Conservation (phyloP, 92 coral and sea anemone genomes). For the Zoanthus solanderi region DNA sequence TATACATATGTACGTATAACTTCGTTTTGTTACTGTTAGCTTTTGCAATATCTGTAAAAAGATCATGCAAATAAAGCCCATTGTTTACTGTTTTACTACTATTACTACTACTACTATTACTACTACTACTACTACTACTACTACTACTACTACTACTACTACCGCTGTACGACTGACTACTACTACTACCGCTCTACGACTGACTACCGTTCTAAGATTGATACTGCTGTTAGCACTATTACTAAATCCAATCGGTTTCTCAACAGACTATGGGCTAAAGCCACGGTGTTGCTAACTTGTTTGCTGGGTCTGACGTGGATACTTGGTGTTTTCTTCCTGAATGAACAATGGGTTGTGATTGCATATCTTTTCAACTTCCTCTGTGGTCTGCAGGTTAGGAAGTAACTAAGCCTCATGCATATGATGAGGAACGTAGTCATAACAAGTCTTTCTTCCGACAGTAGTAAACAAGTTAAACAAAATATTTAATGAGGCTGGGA, state of each 20-base stretch:
- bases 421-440: no score
- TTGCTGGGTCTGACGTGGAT: constrained; percentile 67
- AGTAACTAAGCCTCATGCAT: not conserved
- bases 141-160: no score
- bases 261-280: constrained; percentile 62
- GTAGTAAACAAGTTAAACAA: not conserved
- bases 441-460: no score
- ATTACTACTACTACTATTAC: no score
- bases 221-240: not conserved
- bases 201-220: no score
- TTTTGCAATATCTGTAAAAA: no score
- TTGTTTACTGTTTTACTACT: no score
- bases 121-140: no score
- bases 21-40: no score
- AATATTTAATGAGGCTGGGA: not conserved
- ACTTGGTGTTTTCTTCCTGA: constrained; percentile 60
- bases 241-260: not conserved
- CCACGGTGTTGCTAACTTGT: constrained; percentile 61
- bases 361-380: constrained; percentile 64
- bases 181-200: not conserved
- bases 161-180: no score
- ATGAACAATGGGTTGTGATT: constrained; percentile 49
- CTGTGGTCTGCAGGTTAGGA: constrained; percentile 58
- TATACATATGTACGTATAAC: no score
- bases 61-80: no score